Conservation (phyloP, 2,888 invertebrate genomes). For the Busseola fusca region DNA sequence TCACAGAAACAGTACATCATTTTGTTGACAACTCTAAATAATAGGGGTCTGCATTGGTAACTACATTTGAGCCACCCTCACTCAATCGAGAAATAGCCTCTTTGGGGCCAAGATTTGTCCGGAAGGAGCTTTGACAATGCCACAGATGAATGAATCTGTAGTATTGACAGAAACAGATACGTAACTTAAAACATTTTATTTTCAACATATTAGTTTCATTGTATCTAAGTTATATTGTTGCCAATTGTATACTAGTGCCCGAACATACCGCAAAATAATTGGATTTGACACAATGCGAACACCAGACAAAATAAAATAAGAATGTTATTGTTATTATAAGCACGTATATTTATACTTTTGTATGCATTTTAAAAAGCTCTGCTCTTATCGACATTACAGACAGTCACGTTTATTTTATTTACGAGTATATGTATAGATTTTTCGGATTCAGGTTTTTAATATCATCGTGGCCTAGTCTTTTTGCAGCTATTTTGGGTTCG, state of each 20-base stretch:
- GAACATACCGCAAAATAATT: too few species aligned
- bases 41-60: slow-evolving; percentile 49
- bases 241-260: background rate
- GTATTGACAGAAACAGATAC: slow-evolving; percentile 18
- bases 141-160: slow-evolving; percentile 58
- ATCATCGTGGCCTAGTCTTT: background rate
- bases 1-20: slow-evolving; percentile 26
- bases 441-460: background rate
- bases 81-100: slow-evolving; percentile 80
- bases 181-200: background rate
- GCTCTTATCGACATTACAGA: background rate
- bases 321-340: too few species aligned
- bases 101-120: slow-evolving; percentile 78
- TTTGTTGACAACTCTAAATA: slow-evolving; percentile 43
- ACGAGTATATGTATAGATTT: background rate
- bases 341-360: too few species aligned
- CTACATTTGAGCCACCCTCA: slow-evolving; percentile 74
- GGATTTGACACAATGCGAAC: too few species aligned
- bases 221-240: background rate
- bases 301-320: too few species aligned
- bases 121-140: slow-evolving; percentile 68
- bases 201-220: too few species aligned
- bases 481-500: background rate
- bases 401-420: background rate
- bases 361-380: too few species aligned